phyloP scores from a whole-genome alignment of 2,797 vertebrate species.

The Salarias fasciatus region DNA sequence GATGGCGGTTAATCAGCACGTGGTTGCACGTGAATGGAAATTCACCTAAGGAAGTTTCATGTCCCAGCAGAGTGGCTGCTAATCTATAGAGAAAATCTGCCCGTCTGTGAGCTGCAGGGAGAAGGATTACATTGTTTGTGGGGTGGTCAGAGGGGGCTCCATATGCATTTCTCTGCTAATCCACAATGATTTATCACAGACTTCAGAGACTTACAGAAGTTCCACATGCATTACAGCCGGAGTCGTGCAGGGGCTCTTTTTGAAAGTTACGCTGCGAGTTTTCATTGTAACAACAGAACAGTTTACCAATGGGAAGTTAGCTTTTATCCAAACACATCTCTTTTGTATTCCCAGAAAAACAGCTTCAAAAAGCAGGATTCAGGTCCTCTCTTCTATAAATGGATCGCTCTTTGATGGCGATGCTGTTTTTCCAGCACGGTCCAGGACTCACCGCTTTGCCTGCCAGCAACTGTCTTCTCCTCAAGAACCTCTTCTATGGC shows the following conservation, averaged over 20 bases:
- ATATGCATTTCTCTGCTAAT: slow-evolving; percentile 45
- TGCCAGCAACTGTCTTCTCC: slow-evolving; percentile 4
- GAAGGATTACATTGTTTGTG: slow-evolving; percentile 60
- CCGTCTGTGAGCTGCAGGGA: slow-evolving; percentile 51
- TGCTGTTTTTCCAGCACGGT: slow-evolving; percentile 40
- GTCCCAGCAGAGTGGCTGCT: slow-evolving; percentile 36
- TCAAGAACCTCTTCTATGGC: slow-evolving; percentile 6
- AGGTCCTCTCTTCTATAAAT: slow-evolving; percentile 9
- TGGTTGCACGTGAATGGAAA: slow-evolving; percentile 35
- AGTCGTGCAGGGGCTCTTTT: slow-evolving; percentile 5
- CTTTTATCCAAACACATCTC: slow-evolving; percentile 14
- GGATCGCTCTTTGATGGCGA: slow-evolving; percentile 41
- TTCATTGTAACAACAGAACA: background rate
- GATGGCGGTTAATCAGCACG: slow-evolving; percentile 59
- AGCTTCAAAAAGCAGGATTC: too few species aligned
- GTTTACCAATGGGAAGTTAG: background rate
- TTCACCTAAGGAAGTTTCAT: slow-evolving; percentile 36
- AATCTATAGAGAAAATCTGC: slow-evolving; percentile 59
- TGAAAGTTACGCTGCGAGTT: slow-evolving; percentile 2
- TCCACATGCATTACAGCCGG: background rate
- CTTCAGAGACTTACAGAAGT: slow-evolving; percentile 35
- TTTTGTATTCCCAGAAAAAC: background rate
- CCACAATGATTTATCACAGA: slow-evolving; percentile 36
- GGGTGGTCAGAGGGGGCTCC: slow-evolving; percentile 30
- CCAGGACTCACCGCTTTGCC: too few species aligned